Evolutionary conservation across 1,140 invertebrate genomes (phyloP), one percentile per base, ranked within the genome.

Genomic region (Mizuhopecten yessoensis): DNA sequence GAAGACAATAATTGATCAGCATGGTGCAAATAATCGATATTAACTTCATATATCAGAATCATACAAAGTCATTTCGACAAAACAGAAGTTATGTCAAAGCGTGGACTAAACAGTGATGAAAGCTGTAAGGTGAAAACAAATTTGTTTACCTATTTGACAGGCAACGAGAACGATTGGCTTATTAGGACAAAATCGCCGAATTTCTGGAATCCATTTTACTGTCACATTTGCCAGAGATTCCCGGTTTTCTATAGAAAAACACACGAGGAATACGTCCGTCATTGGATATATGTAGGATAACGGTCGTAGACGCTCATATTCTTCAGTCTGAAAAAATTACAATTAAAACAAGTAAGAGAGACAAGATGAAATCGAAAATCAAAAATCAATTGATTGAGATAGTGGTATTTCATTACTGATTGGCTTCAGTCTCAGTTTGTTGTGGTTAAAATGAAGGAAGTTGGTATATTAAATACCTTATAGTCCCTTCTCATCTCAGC

Each of bases 91-190:
- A 5, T 7, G 5, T 39, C 36, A 39, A 13, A 39, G 36, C 13
- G 13, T 7, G 36, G 36, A 39, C n/a, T 5, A 13, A 39, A 39
- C 36, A 39, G 36, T 7, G 13, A 39, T 13, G 13, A 5, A 39
- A 39, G 17, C 7, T 57, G 23, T 20, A n/a, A n/a, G n/a, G n/a
- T n/a, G n/a, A n/a, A n/a, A n/a, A n/a, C 3, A 9, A 75, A 75
- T 75, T 75, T 9, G n/a, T 29, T 87, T 91, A 95, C 94, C 94
- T 91, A 49, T 57, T 92, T 96, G 96, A 90, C 96, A 96, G 13
- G 93, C 96, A n/a, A 99, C 99, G 94, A 99, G 97, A 95, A 99
- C 99, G 93, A 99, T 99, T 94, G 99, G 99, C 94, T 99, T 99
- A 97, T 99, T 99, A 92, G 99, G 99, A 97, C 99, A 99, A 17